Evolutionary conservation across 1,140 invertebrate species (phyloP), one percentile per base, ranked within the genome.

Genomic region (Saxidomus purpurata): DNA sequence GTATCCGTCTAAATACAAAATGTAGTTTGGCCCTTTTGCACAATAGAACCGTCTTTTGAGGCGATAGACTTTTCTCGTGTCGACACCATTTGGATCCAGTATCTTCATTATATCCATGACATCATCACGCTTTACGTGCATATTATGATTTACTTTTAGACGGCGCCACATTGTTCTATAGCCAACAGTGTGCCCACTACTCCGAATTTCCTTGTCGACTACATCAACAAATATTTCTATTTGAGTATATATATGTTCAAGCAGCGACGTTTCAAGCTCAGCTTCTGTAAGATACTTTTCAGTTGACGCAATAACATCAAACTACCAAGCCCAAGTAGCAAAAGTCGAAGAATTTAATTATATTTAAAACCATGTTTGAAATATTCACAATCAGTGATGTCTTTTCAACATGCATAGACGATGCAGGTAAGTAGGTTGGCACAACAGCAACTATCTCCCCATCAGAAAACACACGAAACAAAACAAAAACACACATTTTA

Each of bases 301-400:
- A 79, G 47, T 52, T 79, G 43, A 52, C 49, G 47, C 76, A 79
- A 1, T 79, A 43, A 79, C 76, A 79, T 19, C 47, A 49, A 79
- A 43, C 13, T 34, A 11, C 52, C 38, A 82, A 38, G 34, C 34
- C 28, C 25, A 61, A 67, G 59, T 63, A 82, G 69, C 36, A 74
- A 74, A 74, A 74, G 22, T 74, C 69, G 15, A 55, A 61, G 36
- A 67, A 61, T 61, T 61, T 59, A 52, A 59, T 17, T 82, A 55
- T 79, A 79, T 55, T 49, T 79, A 52, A 79, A 79, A 49, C 47
- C 76, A 52, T 34, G 76, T 82, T 82, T 82, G 13, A 82, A 82
- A 63, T 82, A 67, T 82, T 82, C 34, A 61, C 80, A 82, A 82
- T 82, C 52, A 40, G 55, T 63, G 59, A 63, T 59, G 80, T 31